These are phyloP conservation scores for Setipinna tenuifilis DNA, from an alignment of 2,797 vertebrate genomes.

Conservation along the genomic window DNA sequence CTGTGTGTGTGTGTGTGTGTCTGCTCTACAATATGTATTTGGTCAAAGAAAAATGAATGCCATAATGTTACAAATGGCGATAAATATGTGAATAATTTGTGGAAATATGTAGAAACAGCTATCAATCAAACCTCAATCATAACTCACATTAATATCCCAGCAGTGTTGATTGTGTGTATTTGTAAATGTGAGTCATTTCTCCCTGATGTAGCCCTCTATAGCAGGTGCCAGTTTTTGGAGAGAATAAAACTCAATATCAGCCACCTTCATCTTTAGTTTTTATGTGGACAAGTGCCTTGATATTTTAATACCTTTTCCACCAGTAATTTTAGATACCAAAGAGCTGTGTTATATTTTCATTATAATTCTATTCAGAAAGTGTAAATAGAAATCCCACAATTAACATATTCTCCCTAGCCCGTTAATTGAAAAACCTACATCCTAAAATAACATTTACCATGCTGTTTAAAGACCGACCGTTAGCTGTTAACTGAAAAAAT, in stretches of 20 bases:
- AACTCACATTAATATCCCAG: no score
- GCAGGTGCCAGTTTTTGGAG: slow-evolving; percentile 1
- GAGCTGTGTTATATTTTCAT: background rate
- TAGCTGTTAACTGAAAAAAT: background rate
- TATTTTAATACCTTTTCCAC: background rate
- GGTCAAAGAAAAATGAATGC: background rate
- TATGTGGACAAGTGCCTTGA: background rate
- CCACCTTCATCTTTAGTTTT: background rate
- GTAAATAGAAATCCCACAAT: background rate
- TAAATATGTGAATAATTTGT: no score
- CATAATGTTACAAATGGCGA: no score
- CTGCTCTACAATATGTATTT: background rate
- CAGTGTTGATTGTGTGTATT: no score
- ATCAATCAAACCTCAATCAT: no score
- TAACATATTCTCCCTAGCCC: background rate
- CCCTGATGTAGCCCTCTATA: background rate
- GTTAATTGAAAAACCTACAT: background rate
- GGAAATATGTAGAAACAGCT: no score
- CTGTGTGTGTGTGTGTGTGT: background rate
- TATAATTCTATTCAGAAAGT: no score
- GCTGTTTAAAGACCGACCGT: background rate
- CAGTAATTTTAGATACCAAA: background rate
- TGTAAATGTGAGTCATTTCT: background rate
- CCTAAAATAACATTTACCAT: background rate
- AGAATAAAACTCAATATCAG: background rate